Base-by-base conservation (phyloP, 2,113 vertebrate genomes). In the Oryctolagus cuniculus region DNA sequence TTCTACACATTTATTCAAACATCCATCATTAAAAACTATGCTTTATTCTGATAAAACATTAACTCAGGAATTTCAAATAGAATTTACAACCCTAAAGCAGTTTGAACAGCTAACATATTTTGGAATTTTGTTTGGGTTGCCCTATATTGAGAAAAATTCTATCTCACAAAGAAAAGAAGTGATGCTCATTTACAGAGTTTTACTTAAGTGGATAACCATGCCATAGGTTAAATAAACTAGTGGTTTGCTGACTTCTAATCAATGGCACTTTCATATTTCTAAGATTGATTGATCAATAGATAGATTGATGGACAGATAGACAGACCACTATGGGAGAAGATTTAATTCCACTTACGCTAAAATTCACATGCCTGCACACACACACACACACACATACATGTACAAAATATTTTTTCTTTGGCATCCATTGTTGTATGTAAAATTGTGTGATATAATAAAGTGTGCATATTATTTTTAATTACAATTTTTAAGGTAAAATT, bases 61-160 rank as follows among this genome's bases (percentile, higher is more conserved):
- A 92, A 90, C 51, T 63, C 49, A 49, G 36, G 34, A 95, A 36
- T 81, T 67, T 81, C 31, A 16, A 55, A 55, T 77, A 88, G 90
- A 36, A 66, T 3, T 78, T 61, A 64, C 0, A 8, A 63, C 77
- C 63, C 85, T 51, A 66, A 91, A 86, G 89, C 31, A 89, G 24
- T 13, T 66, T 36, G 15, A 92, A 1, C 9, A 61, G 70, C 38
- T 36, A 81, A 95, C 34, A 86, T 17, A 13, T 86, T 66, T 86
- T 86, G 74, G 5, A 64, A 83, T 74, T 95, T 93, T 94, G 22
- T 83, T 84, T 24, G 21, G 78, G 53, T 67, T 86, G 10, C 7
- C 2, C 6, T 4, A 2, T 75, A 34, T 79, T 81, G 44, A 86
- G 21, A 82, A 91, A 92, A 93, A 61, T 25, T 10, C 77, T 36